Conservation (phyloP, 2,113 vertebrate genomes). For the Bolborhynchus lineola region DNA sequence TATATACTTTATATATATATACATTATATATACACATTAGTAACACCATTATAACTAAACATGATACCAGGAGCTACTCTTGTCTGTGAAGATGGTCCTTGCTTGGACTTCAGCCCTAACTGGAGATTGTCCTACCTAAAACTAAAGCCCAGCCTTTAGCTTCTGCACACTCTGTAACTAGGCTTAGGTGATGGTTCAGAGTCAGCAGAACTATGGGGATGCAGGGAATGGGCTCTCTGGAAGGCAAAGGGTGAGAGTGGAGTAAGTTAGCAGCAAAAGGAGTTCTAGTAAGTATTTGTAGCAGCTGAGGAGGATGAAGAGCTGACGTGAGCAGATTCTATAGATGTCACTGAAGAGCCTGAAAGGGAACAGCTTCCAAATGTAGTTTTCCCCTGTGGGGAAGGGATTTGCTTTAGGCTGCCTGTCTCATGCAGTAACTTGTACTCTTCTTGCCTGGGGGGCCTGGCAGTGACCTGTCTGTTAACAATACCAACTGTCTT, state of each 20-base stretch:
- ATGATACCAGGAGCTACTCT: not conserved
- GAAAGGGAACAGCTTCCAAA: not conserved
- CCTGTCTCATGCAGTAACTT: not conserved
- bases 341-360: not conserved
- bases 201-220: too few relatives aligned
- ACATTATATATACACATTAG: too few relatives aligned
- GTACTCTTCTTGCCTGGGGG: not conserved
- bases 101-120: not conserved
- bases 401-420: not conserved
- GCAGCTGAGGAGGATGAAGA: not conserved
- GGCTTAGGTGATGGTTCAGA: not conserved
- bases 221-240: not conserved
- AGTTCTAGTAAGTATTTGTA: not conserved
- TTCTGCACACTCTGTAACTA: not conserved
- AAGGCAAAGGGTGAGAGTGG: not conserved
- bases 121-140: not conserved
- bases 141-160: not conserved
- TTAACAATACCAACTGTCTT: not conserved
- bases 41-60: not conserved
- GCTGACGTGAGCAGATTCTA: not conserved
- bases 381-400: not conserved
- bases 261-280: not conserved
- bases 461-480: not conserved
- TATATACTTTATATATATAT: too few relatives aligned
- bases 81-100: not conserved